Evolutionary conservation across 1,140 invertebrate genomes (phyloP), one percentile per base, ranked within the genome.

Genomic region (Meloidogyne floridensis): DNA sequence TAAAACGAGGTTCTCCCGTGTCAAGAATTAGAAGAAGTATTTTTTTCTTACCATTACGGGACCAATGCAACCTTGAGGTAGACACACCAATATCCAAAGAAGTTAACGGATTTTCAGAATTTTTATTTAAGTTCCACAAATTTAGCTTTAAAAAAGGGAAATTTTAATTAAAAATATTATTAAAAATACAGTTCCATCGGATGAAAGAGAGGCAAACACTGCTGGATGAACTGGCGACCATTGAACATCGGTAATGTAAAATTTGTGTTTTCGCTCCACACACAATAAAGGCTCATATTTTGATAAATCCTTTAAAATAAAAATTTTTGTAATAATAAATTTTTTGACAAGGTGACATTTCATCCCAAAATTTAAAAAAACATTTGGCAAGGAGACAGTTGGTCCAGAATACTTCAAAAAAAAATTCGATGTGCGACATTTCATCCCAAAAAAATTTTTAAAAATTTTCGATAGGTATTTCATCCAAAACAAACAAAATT

Each of bases 221-320:
- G 97, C 95, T 2, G 98, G 98, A 93, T 99, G 95, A 73, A 94
- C 93, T 13, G 98, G 97, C 15, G 96, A 98, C 98, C 98, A 99
- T 82, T 95, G 94, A 10, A 97, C 96, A 91, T 98, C 97, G 90
- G 95, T 94, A 54, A 99, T 95, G 91, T 98, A 99, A 91, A 98
- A 96, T 70, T 94, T 94, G 91, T 96, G 97, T 90, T 98, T 95
- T 69, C 84, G 84, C 51, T 85, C 83, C 15, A 84, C 51, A 20
- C 69, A 72, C n/a, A 84, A 32, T 71, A 84, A 74, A 5, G 76
- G 83, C 15, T 18, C 75, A 9, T 51, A 11, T n/a, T 74, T 80
- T 20, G 53, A 54, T 7, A 69, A 71, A 42, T 42, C 42, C 81
- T 75, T 56, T 9, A 71, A 65, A 59, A 10, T 0, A 32, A 32